Base-by-base conservation (phyloP, 64 coral and sea anemone genomes). In the Dendrophyllia cribrosa region DNA sequence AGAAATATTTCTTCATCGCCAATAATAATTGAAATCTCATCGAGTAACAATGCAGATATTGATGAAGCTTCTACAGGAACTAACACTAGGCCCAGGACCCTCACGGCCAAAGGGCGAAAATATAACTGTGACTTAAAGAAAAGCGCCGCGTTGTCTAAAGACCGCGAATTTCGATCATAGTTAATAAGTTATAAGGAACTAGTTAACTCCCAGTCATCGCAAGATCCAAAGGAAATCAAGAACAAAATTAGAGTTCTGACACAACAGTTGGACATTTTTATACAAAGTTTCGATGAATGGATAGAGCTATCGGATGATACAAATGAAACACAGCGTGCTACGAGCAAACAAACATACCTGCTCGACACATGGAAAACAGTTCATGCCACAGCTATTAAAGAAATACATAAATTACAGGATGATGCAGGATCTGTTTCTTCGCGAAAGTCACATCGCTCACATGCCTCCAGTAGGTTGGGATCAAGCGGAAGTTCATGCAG, bases 271-370 rank as follows among this genome's bases (percentile, higher is more conserved):
- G 53, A 68, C 56, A 74, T 51, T 67, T 53, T 48, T 34, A 21
- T 89, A 60, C 75, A 68, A 89, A 14, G 14, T 58, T 89, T 89
- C 26, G 88, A 89, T 20, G 74, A 89, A 45, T 79, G 75, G 62
- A 79, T 89, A 9, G 59, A 89, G n/a, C 24, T 89, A 7, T 55
- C 75, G 56, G 13, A 20, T 15, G 8, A 43, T 8, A 1, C 58
- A 25, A 52, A 17, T 89, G 12, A 76, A 66, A 47, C 16, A 64
- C 71, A 70, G 15, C 88, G 53, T 10, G 43, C 88, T 47, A 66
- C 19, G 25, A 67, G 44, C 9, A 66, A 79, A 34, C 51, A 21
- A 34, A 19, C 63, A 9, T 70, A 21, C 68, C 66, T 89, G n/a
- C 3, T 50, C 51, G 74, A 89, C 5, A 90, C 43, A 21, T 82